phyloP scores from a whole-genome alignment of 1,140 invertebrate genomes.

The Ladona fulva region DNA sequence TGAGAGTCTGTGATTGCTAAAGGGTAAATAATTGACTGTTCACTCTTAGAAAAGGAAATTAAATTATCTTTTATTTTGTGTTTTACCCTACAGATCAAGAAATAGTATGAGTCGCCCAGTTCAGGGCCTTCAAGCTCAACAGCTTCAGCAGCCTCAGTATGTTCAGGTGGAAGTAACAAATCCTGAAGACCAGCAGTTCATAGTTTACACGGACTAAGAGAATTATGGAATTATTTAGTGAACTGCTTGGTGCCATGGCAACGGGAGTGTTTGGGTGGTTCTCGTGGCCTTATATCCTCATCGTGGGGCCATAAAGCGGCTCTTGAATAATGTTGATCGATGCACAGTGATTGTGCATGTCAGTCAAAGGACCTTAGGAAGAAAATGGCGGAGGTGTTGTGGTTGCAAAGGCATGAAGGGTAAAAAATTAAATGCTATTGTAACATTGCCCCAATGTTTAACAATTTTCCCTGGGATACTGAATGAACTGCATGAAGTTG shows the following conservation, averaged over 20 bases:
- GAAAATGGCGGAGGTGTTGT: not conserved
- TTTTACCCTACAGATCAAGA: conserved; percentile 40
- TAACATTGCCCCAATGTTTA: no score
- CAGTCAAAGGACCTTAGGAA: not conserved
- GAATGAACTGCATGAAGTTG: not conserved
- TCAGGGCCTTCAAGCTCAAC: conserved; percentile 36
- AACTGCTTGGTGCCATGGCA: not conserved
- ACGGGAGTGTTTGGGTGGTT: not conserved
- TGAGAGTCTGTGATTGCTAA: not conserved
- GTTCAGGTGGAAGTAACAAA: conserved; percentile 55
- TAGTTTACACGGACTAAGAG: conserved; percentile 55
- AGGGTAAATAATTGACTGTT: not conserved
- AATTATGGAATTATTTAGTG: not conserved
- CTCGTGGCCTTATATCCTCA: conserved; percentile 7
- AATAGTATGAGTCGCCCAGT: conserved; percentile 43
- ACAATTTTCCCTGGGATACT: no score
- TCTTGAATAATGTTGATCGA: not conserved
- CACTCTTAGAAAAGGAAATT: no score
- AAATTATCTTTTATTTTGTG: no score
- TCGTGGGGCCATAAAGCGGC: not conserved
- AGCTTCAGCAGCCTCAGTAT: conserved; percentile 50
- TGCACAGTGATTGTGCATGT: not conserved
- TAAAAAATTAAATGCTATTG: not conserved
- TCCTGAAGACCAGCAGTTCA: conserved; percentile 54
- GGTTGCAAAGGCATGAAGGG: not conserved